Evolutionary conservation across 2,797 vertebrate species (phyloP).

Genomic region (Leucoraja ocellata): DNA sequence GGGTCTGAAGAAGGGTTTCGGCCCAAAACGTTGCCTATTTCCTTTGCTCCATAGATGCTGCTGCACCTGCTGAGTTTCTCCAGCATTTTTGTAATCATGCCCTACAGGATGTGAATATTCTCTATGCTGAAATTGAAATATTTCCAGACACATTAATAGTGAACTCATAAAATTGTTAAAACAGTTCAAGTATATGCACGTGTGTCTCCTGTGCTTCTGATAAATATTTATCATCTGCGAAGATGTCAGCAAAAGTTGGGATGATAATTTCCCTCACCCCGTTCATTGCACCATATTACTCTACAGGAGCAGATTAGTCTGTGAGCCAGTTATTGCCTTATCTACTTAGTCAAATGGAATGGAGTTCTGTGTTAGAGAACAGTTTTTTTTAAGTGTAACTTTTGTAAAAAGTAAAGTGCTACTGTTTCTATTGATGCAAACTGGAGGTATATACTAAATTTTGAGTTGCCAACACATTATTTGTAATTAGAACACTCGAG

Average conservation of each 20-base stretch:
- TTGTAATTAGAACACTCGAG: background rate
- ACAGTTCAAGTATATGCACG: background rate
- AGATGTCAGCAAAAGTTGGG: background rate
- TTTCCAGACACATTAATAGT: background rate
- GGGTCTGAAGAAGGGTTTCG: too few relatives aligned
- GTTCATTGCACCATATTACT: background rate
- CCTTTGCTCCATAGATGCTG: too few relatives aligned
- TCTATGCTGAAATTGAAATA: background rate
- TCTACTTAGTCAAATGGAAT: background rate
- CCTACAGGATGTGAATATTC: background rate
- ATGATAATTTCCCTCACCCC: background rate
- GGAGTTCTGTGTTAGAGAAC: background rate
- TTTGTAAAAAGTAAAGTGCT: background rate
- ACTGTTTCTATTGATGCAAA: background rate
- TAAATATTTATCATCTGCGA: background rate
- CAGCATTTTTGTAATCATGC: too few relatives aligned
- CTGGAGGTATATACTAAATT: background rate
- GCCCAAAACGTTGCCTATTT: too few relatives aligned
- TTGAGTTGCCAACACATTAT: background rate
- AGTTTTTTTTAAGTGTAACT: background rate
- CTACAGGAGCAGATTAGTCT: background rate
- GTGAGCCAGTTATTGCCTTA: background rate
- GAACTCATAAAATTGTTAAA: background rate
- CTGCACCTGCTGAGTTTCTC: too few relatives aligned
- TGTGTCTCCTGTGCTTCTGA: background rate